A percentile compares a stretch with the other conserved stretches of the same genome.
These are phyloP conservation scores for Pediacus dermestoides DNA, from an alignment of 2,888 invertebrate species.

Conservation along the genomic window DNA sequence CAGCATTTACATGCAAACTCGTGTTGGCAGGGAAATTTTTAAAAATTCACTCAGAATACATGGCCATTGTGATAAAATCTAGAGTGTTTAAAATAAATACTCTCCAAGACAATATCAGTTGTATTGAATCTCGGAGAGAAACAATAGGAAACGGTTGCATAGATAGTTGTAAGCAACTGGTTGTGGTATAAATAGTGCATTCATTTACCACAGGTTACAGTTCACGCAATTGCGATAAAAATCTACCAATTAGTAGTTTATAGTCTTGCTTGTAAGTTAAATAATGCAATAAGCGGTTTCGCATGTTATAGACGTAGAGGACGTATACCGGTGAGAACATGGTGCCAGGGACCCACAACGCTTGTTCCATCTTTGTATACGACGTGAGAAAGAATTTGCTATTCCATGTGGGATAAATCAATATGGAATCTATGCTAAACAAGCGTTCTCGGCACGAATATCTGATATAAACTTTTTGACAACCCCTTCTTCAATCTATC, in stretches of 20 bases:
- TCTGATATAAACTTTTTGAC: slow-evolving; percentile 35
- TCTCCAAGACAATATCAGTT: slow-evolving; percentile 25
- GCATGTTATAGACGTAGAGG: slow-evolving; percentile 18
- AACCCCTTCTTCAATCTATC: slow-evolving; percentile 19
- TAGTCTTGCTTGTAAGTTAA: slow-evolving; percentile 38
- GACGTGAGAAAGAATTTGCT: slow-evolving; percentile 33
- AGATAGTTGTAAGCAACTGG: slow-evolving; percentile 32
- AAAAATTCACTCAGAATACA: slow-evolving; percentile 16
- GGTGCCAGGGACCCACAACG: slow-evolving; percentile 13
- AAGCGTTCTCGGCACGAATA: slow-evolving; percentile 43
- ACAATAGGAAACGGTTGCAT: slow-evolving; percentile 37
- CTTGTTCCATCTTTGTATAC: slow-evolving; percentile 23
- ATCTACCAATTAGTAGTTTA: slow-evolving; percentile 49
- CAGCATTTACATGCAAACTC: too few species aligned
- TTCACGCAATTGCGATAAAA: slow-evolving; percentile 47
- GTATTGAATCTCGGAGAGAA: slow-evolving; percentile 28
- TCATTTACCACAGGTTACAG: slow-evolving; percentile 42
- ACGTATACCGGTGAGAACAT: slow-evolving; percentile 13
- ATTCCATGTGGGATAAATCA: slow-evolving; percentile 41
- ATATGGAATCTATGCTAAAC: slow-evolving; percentile 35
- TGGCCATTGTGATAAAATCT: slow-evolving; percentile 20
- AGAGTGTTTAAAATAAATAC: slow-evolving; percentile 25
- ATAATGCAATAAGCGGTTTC: slow-evolving; percentile 31
- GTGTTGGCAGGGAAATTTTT: slow-evolving; percentile 10
- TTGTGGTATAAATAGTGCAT: slow-evolving; percentile 43